A percentile compares a stretch with the other conserved stretches of the same genome.
phyloP scores from a whole-genome alignment of 2,888 invertebrate species.

The Diloba caeruleocephala region DNA sequence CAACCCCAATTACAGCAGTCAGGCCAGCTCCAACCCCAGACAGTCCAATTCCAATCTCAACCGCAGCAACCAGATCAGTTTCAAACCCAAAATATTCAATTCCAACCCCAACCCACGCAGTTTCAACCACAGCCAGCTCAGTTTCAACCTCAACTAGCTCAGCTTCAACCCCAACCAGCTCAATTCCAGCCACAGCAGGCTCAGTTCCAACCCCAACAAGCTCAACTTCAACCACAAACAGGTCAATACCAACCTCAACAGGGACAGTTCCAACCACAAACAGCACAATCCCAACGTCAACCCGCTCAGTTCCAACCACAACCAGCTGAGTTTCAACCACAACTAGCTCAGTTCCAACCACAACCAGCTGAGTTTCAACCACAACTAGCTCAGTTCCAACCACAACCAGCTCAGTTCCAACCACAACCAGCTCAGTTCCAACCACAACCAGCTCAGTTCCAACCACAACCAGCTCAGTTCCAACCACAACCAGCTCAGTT shows the following conservation, averaged over 20 bases:
- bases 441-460: conserved; percentile 31
- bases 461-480: conserved; percentile 29
- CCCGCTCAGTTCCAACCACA: conserved; percentile 24
- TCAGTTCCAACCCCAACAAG: conserved; percentile 40
- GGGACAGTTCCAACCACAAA: conserved; percentile 19
- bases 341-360: conserved; percentile 39
- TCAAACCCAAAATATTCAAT: conserved; percentile 54
- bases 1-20: conserved; percentile 37
- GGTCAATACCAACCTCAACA: conserved; percentile 34
- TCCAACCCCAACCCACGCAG: conserved; percentile 48
- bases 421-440: conserved; percentile 55
- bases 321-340: too few species aligned
- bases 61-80: conserved; percentile 29
- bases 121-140: conserved; percentile 64
- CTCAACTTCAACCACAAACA: conserved; percentile 30
- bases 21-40: conserved; percentile 24
- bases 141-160: conserved; percentile 57
- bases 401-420: conserved; percentile 54
- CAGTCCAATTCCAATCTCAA: conserved; percentile 35
- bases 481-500: conserved; percentile 32
- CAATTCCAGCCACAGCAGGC: conserved; percentile 33
- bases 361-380: conserved; percentile 43
- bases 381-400: conserved; percentile 52
- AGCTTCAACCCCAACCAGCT: conserved; percentile 46
- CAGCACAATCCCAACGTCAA: conserved; percentile 29